Conservation (phyloP, 2,888 invertebrate species). For the Rhimphoctona megacephalus region DNA sequence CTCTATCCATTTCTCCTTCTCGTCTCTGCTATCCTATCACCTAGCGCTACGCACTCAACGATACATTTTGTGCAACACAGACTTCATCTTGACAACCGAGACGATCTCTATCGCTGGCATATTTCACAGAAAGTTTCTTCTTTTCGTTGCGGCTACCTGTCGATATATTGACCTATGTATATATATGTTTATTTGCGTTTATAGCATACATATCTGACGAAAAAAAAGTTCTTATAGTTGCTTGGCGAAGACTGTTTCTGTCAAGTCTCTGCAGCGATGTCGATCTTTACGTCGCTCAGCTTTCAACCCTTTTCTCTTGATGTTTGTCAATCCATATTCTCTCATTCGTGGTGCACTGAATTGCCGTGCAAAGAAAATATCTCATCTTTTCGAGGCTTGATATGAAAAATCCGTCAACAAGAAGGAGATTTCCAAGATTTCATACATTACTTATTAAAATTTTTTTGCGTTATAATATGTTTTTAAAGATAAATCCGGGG, state of each 20-base stretch:
- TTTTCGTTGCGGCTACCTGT: slow-evolving; percentile 52
- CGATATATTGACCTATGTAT: slow-evolving; percentile 24
- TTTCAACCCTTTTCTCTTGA: slow-evolving; percentile 10
- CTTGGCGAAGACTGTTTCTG: slow-evolving; percentile 42
- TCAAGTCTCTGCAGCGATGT: slow-evolving; percentile 44
- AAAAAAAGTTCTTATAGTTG: slow-evolving; percentile 42
- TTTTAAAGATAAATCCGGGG: background rate
- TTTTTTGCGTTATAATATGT: background rate
- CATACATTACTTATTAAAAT: background rate
- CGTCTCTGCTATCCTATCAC: background rate
- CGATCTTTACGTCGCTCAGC: slow-evolving; percentile 35
- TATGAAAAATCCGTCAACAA: slow-evolving; percentile 31
- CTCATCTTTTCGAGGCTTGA: slow-evolving; percentile 47
- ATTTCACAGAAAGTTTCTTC: slow-evolving; percentile 33
- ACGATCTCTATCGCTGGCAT: slow-evolving; percentile 61
- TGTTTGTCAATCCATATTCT: background rate
- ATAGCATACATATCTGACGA: slow-evolving; percentile 14
- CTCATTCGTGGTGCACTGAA: background rate
- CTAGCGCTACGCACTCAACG: slow-evolving; percentile 19
- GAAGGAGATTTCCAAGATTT: slow-evolving; percentile 27
- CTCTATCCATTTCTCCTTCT: background rate
- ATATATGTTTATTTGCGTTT: slow-evolving; percentile 9
- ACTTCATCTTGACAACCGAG: slow-evolving; percentile 42
- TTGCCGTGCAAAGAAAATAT: slow-evolving; percentile 40
- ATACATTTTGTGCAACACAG: slow-evolving; percentile 45